Percentiles rank a stretch among this genome's conserved stretches.
Conservation (phyloP, 2,797 vertebrate species). For the Carcharodon carcharias region DNA sequence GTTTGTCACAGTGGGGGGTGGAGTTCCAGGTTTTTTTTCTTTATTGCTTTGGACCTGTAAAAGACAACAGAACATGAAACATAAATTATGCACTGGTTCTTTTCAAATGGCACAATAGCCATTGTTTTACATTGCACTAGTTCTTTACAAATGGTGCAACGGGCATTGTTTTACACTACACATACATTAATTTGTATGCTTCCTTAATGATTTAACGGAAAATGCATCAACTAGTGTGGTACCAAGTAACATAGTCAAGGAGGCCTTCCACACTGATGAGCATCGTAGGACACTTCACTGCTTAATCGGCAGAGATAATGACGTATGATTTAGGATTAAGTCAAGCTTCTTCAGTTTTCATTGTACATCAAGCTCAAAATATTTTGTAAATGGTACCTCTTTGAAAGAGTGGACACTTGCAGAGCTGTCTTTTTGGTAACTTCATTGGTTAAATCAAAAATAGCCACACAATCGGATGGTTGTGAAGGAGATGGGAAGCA, state of each 20-base stretch:
- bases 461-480: neutral
- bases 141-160: too few relatives aligned
- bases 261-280: neutral
- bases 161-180: neutral
- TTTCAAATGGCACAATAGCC: neutral
- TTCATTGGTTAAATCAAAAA: neutral
- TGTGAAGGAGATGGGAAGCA: neutral
- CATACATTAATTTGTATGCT: neutral
- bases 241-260: neutral
- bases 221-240: neutral
- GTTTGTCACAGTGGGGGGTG: slow-evolving; percentile 62
- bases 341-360: neutral
- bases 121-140: neutral
- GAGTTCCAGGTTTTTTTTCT: slow-evolving; percentile 82
- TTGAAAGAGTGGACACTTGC: neutral
- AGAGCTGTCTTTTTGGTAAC: neutral
- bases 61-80: neutral
- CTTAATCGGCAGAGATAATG: neutral
- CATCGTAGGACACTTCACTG: neutral
- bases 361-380: neutral
- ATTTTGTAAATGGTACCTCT: neutral
- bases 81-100: neutral
- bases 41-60: slow-evolving; percentile 82
- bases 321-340: neutral
- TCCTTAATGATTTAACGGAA: neutral